These are phyloP conservation scores for Coregonus ussuriensis DNA, from an alignment of 2,797 vertebrate species.

Conservation along the genomic window DNA sequence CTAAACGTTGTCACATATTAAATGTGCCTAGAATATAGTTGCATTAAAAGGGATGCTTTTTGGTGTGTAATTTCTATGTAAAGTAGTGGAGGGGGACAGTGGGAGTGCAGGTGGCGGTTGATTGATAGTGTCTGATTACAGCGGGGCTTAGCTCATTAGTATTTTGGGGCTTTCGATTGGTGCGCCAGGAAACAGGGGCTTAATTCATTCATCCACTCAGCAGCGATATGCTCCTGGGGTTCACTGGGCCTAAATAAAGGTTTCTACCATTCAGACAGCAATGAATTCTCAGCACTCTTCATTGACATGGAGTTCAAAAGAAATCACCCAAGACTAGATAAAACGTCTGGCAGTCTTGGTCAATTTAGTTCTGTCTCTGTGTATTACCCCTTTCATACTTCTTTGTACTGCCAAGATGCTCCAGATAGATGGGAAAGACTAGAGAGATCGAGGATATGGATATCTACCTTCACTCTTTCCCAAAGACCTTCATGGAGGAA, in stretches of 20 bases:
- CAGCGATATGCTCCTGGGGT: constrained; percentile 45
- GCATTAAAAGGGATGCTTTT: constrained; percentile 25
- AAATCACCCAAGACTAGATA: constrained; percentile 41
- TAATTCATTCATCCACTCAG: constrained; percentile 62
- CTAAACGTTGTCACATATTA: constrained; percentile 21
- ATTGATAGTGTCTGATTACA: constrained; percentile 57
- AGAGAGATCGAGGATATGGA: constrained; percentile 11
- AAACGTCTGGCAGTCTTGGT: constrained; percentile 32
- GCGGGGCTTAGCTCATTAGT: constrained; percentile 56
- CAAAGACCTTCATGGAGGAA: constrained; percentile 14
- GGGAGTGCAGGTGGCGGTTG: constrained; percentile 44
- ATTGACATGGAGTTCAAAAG: constrained; percentile 31
- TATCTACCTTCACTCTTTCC: constrained; percentile 16
- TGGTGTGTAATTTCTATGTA: constrained; percentile 38
- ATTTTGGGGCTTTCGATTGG: constrained; percentile 56
- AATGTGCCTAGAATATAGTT: constrained; percentile 31
- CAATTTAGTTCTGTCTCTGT: constrained; percentile 42
- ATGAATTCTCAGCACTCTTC: constrained; percentile 24
- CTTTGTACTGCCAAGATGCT: constrained; percentile 2
- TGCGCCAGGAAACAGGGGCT: constrained; percentile 42
- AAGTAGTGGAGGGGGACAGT: constrained; percentile 19
- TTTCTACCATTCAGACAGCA: background rate
- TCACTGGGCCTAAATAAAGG: constrained; percentile 31
- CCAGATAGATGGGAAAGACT: background rate
- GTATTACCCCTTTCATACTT: constrained; percentile 33